phyloP scores from a whole-genome alignment of 2,888 invertebrate genomes.

The Carabus problematicus region DNA sequence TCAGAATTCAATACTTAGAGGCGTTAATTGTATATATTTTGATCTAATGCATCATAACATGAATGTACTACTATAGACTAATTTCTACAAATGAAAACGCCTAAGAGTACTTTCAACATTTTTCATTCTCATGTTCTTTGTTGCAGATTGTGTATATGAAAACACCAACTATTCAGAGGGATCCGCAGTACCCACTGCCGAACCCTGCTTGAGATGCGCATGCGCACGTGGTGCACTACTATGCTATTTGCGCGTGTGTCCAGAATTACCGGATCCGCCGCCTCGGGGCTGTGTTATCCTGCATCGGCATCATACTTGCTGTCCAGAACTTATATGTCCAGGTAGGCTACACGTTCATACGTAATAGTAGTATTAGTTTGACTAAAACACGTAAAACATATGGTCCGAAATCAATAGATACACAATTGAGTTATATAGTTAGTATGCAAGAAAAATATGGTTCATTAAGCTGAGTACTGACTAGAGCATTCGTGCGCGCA shows the following conservation, averaged over 20 bases:
- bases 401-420: too few relatives aligned
- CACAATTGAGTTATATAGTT: too few relatives aligned
- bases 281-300: conserved; percentile 76
- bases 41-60: too few relatives aligned
- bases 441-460: too few relatives aligned
- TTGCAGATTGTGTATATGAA: conserved; percentile 75
- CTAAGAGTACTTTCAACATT: too few relatives aligned
- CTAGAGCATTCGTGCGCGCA: too few relatives aligned
- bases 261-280: conserved; percentile 75
- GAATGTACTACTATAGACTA: too few relatives aligned
- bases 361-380: conserved; percentile 48
- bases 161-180: conserved; percentile 73
- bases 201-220: conserved; percentile 80
- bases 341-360: conserved; percentile 58
- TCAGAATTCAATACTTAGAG: too few relatives aligned
- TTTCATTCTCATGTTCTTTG: conserved; percentile 40
- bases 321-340: conserved; percentile 79
- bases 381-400: background rate
- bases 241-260: conserved; percentile 80
- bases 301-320: conserved; percentile 74
- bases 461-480: too few relatives aligned
- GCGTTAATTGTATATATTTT: too few relatives aligned
- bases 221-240: conserved; percentile 76
- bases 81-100: too few relatives aligned
- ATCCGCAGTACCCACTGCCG: conserved; percentile 70